Evolutionary conservation across 2,797 vertebrate species (phyloP).

Genomic region (Muscicapa striata): DNA sequence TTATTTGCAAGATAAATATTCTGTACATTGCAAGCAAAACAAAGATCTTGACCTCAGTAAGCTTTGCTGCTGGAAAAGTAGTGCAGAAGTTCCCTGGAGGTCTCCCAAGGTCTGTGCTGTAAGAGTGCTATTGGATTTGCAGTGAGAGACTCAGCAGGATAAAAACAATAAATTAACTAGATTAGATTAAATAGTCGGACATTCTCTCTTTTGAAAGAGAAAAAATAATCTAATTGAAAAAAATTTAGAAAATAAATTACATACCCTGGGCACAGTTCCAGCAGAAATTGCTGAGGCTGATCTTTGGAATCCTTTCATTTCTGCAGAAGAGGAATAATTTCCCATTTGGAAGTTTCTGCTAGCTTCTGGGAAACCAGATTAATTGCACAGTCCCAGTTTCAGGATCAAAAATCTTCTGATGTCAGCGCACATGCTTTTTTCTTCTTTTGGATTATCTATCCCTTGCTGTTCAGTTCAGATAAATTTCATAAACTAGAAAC

Average conservation of each 20-base stretch:
- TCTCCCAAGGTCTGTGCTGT: not conserved
- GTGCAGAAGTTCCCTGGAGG: not conserved
- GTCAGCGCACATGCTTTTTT: not conserved
- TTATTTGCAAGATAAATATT: not conserved
- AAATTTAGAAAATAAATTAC: conserved; percentile 5
- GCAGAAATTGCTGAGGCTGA: conserved; percentile 66
- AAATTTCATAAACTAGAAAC: conserved; percentile 1
- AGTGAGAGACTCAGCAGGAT: not conserved
- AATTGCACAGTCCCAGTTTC: conserved; percentile 51
- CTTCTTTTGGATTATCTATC: conserved; percentile 5
- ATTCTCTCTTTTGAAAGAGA: not conserved
- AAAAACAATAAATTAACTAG: not conserved
- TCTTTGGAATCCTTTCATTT: conserved; percentile 55
- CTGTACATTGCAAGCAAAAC: not conserved
- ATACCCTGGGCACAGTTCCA: conserved; percentile 40
- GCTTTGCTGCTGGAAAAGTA: not conserved
- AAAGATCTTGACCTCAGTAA: not conserved
- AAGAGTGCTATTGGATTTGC: not conserved
- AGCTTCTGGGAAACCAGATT: conserved; percentile 49
- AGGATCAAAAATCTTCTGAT: conserved; percentile 40
- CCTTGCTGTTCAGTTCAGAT: conserved; percentile 7
- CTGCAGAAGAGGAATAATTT: conserved; percentile 66
- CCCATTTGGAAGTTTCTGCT: conserved; percentile 53
- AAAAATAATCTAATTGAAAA: conserved; percentile 54
- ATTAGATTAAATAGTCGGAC: not conserved